Base-by-base conservation (phyloP, 2,113 vertebrate species). In the Saguinus midas region DNA sequence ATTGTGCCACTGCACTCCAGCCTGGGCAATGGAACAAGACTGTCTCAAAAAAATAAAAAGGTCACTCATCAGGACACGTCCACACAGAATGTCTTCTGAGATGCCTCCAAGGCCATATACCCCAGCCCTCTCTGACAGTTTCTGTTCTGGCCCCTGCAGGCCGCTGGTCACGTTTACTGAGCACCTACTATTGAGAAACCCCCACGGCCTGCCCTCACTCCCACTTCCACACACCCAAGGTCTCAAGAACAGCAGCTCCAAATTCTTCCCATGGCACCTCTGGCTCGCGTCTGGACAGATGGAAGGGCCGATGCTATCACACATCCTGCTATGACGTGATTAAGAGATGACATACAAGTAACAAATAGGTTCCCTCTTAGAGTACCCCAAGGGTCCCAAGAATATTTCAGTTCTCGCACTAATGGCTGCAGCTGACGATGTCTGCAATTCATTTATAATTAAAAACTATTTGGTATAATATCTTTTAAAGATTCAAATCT, bases 31-130 rank as follows among this genome's bases (percentile, higher is more conserved):
- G 32, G 12, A 32, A 27, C 12, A 64, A 6, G 61, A 64, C 27
- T 5, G 0, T 32, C 61, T 32, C 61, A 64, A 32, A 64, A 64
- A 64, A 32, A 14, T 29, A 6, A 29, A 64, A 29, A 4, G 27
- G 73, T 10, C 37, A 3, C 45, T 0, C 8, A 0, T 7, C 25
- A n/a, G 50, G 37, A 64, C 32, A 12, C 1, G 58, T 13, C 58
- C 29, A 2, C 1, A 3, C 0, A 25, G 27, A 21, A 43, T 0
- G 23, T 57, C 20, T 8, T 21, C 61, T 1, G 25, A 9, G 17
- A 5, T 0, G 48, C 7, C 11, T 1, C 72, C 5, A 0, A 72
- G 82, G 17, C 88, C 1, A 0, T 0, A 0, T 1, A 8, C 16
- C 40, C 32, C 45, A 14, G 32, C 84, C 43, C 20, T 2, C 4